These are phyloP conservation scores for Sebastes oblongus DNA, from an alignment of 2,797 vertebrate genomes.

Conservation along the genomic window DNA sequence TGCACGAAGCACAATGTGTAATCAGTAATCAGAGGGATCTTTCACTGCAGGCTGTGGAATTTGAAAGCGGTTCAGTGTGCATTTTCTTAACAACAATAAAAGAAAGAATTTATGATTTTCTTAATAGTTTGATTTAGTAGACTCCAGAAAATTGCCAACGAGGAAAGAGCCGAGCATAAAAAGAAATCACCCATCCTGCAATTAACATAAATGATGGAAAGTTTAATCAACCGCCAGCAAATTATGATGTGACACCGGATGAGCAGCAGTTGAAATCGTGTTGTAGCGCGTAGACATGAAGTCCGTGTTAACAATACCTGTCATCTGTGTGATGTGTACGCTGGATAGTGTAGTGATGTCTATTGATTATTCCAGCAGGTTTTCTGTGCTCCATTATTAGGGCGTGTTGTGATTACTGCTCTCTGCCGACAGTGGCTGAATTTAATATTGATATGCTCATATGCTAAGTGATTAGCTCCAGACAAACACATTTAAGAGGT, in stretches of 20 bases:
- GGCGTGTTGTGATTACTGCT: slow-evolving; percentile 22
- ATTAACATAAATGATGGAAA: slow-evolving; percentile 57
- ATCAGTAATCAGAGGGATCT: slow-evolving; percentile 73
- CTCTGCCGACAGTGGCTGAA: slow-evolving; percentile 22
- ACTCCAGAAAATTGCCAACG: slow-evolving; percentile 44
- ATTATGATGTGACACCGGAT: slow-evolving; percentile 40
- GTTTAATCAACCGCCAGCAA: slow-evolving; percentile 47
- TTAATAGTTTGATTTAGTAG: slow-evolving; percentile 52
- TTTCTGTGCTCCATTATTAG: slow-evolving; percentile 27
- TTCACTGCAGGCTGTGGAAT: slow-evolving; percentile 50
- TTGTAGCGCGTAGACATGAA: neutral
- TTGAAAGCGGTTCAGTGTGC: slow-evolving; percentile 25
- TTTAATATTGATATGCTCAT: slow-evolving; percentile 24
- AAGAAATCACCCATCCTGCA: slow-evolving; percentile 52
- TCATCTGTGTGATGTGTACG: slow-evolving; percentile 6
- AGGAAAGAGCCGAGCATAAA: slow-evolving; percentile 32
- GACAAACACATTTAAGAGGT: slow-evolving; percentile 8
- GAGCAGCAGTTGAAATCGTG: slow-evolving; percentile 9
- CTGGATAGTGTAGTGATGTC: slow-evolving; percentile 24
- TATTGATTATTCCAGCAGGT: slow-evolving; percentile 26
- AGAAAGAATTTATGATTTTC: slow-evolving; percentile 38
- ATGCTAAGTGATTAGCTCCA: slow-evolving; percentile 7
- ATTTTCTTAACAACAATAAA: slow-evolving; percentile 57
- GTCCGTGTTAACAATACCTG: slow-evolving; percentile 38
- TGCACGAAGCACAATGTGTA: slow-evolving; percentile 64